Evolutionary conservation across 2,113 vertebrate species (phyloP).

Genomic region (Carollia perspicillata): DNA sequence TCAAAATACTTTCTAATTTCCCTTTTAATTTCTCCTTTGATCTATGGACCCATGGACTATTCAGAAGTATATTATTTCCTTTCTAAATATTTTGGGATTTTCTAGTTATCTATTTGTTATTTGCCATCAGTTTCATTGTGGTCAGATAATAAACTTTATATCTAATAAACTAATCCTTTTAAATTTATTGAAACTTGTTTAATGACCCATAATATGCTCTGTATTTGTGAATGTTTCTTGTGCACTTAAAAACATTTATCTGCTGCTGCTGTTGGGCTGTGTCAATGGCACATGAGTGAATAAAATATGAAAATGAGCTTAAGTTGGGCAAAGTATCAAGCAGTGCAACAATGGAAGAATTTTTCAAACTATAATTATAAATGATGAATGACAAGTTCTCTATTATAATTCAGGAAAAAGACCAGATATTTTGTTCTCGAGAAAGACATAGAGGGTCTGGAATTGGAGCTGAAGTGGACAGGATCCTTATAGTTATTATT

Average conservation of each 20-base stretch:
- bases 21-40: not conserved
- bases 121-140: conserved; percentile 30
- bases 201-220: not conserved
- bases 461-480: not conserved
- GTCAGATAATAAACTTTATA: not conserved
- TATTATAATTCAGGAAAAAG: not conserved
- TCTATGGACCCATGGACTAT: not conserved
- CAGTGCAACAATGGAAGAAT: not conserved
- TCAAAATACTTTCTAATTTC: not conserved
- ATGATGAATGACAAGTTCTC: not conserved
- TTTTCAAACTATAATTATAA: conserved; percentile 12
- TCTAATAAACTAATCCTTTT: conserved; percentile 27
- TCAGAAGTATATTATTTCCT: not conserved
- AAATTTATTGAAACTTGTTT: not conserved
- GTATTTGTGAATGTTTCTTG: not conserved
- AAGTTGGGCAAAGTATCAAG: not conserved
- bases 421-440: not conserved
- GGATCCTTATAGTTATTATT: not conserved
- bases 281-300: not conserved
- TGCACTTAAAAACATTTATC: not conserved
- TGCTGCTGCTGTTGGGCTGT: not conserved
- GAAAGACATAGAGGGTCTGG: not conserved
- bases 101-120: not conserved
- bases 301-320: not conserved
- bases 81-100: conserved; percentile 28